A percentile compares a stretch with the other conserved stretches of the same genome.
Conservation (phyloP, 53 echinoderm and acorn worm genomes). For the Holothuria scabra region DNA sequence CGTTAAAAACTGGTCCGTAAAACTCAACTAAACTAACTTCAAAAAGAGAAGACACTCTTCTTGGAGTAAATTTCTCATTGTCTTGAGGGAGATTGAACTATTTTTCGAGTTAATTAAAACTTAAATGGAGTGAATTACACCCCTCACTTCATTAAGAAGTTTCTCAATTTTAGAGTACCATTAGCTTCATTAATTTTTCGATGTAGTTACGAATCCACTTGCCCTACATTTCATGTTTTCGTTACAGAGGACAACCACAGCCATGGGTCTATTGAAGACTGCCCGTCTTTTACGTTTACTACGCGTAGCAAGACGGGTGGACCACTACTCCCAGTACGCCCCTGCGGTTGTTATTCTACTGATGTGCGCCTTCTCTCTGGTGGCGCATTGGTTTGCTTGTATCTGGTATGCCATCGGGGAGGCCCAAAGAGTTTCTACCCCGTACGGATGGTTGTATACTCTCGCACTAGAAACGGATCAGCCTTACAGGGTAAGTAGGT, state of each 20-base stretch:
- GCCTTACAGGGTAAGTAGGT: constrained; percentile 71
- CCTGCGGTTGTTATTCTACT: constrained; percentile 92
- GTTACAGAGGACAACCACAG: constrained; percentile 90
- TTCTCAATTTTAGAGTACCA: too few species aligned
- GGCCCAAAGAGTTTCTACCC: constrained; percentile 64
- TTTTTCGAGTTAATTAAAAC: too few species aligned
- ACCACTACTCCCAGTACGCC: constrained; percentile 97
- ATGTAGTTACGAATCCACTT: too few species aligned
- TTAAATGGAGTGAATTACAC: too few species aligned
- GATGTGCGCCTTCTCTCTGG: constrained; percentile 91
- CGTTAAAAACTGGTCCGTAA: too few species aligned
- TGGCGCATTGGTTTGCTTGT: constrained; percentile 97
- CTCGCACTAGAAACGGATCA: constrained; percentile 73
- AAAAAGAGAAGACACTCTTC: too few species aligned
- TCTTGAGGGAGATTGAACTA: too few species aligned
- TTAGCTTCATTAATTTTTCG: too few species aligned
- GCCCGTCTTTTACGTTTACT: constrained; percentile 87
- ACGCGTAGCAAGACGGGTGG: constrained; percentile 85
- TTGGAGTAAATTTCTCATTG: too few species aligned
- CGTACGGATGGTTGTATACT: constrained; percentile 83
- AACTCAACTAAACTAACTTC: too few species aligned
- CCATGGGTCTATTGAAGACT: constrained; percentile 95
- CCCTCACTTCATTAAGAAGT: too few species aligned
- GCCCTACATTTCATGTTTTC: neutral
- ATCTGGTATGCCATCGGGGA: constrained; percentile 98